A percentile compares a stretch with the other conserved stretches of the same genome.
Conservation (phyloP, 2,113 vertebrate genomes). For the Mohoua ochrocephala region DNA sequence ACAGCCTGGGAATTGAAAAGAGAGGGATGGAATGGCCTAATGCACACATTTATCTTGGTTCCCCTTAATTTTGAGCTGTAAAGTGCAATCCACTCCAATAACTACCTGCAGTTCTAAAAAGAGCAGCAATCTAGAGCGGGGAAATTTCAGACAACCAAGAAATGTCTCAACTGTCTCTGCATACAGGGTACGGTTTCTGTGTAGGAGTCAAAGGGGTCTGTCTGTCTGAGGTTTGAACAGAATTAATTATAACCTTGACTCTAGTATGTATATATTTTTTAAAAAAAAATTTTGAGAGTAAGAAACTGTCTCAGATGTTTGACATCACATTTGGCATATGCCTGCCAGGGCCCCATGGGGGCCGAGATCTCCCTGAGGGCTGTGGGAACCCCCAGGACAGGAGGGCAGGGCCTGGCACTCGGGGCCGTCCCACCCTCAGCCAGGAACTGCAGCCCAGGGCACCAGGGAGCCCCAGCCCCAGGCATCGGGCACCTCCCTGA, state of each 20-base stretch:
- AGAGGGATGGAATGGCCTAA: neutral
- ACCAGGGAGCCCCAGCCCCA: neutral
- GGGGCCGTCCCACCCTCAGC: too few relatives aligned
- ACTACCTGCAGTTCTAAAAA: neutral
- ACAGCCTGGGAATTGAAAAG: neutral
- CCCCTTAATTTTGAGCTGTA: neutral
- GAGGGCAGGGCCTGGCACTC: neutral
- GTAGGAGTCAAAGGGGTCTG: neutral
- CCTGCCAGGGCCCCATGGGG: fast-evolving
- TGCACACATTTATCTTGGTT: neutral
- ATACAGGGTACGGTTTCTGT: neutral
- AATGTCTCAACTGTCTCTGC: neutral
- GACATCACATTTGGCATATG: neutral
- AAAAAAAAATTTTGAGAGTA: fast-evolving
- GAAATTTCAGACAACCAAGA: neutral
- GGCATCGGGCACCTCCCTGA: neutral
- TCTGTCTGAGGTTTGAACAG: neutral
- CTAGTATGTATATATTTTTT: neutral
- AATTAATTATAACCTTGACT: neutral
- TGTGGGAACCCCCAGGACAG: neutral
- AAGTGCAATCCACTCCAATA: neutral
- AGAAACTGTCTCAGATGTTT: neutral
- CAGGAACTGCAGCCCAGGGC: neutral
- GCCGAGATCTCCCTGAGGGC: fast-evolving
- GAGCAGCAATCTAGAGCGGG: neutral